Base-by-base conservation (phyloP, 2,888 invertebrate species). In the Hoplodrina blanda region DNA sequence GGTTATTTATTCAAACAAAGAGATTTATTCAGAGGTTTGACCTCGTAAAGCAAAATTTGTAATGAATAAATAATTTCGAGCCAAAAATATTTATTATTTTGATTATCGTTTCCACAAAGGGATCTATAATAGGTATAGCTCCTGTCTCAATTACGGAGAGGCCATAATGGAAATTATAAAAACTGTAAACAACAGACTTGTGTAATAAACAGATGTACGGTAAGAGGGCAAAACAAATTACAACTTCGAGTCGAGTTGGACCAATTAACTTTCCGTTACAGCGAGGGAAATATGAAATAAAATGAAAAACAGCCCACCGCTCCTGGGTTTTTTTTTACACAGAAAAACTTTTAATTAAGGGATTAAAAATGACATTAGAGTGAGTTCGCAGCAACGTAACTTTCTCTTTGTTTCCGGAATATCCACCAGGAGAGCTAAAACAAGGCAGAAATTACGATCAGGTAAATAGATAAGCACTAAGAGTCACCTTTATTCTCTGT, bases 261-360 rank as follows among this genome's bases (percentile, higher is more conserved):
- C 95, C 95, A 95, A 96, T 95, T 95, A 95, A 93, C 94, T 95
- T 95, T 94, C 93, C 92, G 95, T 94, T 95, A 95, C 94, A 93
- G 89, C 91, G 90, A 87, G 91, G 92, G 89, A 94, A 95, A 95
- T 95, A 95, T 95, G 93, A 91, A 95, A 94, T 93, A 94, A 95
- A 95, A 95, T 92, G 93, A 92, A 94, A 94, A 94, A 94, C 92
- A 92, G 91, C 93, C 91, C 86, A 89, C 89, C 90, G 92, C 90
- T 87, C 85, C 82, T 75, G 88, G 87, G 87, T 91, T 94, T 89
- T 73, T n/a, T 72, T 92, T 93, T 93, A 90, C 90, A 89, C 87
- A 82, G 90, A 78, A 85, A 91, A 95, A 95, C 93, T 95, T 95
- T 96, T 95, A 96, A 95, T 95, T 95, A 96, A 94, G 93, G 95